Evolutionary conservation across 2,797 vertebrate genomes (phyloP).

Genomic region (Acipenser oxyrinchus): DNA sequence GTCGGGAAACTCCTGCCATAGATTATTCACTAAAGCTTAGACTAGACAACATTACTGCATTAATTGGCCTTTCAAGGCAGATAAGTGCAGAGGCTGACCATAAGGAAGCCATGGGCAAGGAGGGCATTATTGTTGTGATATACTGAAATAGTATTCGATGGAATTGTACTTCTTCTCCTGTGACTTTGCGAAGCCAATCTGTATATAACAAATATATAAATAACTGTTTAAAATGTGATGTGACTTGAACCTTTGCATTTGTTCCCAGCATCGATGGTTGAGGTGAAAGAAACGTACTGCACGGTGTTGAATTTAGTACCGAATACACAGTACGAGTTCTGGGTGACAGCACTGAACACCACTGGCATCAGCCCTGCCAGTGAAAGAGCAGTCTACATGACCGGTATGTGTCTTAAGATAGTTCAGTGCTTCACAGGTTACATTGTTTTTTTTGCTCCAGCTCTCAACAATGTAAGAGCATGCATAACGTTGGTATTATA

Average conservation of each 20-base stretch:
- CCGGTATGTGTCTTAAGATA: constrained; percentile 58
- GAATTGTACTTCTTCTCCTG: neutral
- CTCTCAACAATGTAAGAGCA: neutral
- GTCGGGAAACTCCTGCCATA: neutral
- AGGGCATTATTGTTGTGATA: neutral
- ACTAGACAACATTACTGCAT: too few species aligned
- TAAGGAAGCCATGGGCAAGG: neutral
- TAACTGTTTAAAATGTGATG: neutral
- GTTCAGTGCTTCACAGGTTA: constrained; percentile 1
- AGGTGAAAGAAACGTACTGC: constrained; percentile 86
- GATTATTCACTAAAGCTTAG: too few species aligned
- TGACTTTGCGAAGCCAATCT: neutral
- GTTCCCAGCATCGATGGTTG: constrained; percentile 58
- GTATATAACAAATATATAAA: neutral
- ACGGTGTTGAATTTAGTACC: constrained; percentile 73
- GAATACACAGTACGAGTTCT: constrained; percentile 88
- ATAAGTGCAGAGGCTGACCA: too few species aligned
- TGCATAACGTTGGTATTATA: neutral
- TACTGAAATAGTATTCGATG: neutral
- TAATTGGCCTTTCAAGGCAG: too few species aligned
- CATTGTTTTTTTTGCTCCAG: constrained; percentile 1
- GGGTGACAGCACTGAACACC: constrained; percentile 83
- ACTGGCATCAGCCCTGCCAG: constrained; percentile 80
- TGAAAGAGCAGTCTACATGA: constrained; percentile 85
- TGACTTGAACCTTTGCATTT: neutral